phyloP scores from a whole-genome alignment of 2,888 invertebrate genomes.

The Amphipoea lucens region DNA sequence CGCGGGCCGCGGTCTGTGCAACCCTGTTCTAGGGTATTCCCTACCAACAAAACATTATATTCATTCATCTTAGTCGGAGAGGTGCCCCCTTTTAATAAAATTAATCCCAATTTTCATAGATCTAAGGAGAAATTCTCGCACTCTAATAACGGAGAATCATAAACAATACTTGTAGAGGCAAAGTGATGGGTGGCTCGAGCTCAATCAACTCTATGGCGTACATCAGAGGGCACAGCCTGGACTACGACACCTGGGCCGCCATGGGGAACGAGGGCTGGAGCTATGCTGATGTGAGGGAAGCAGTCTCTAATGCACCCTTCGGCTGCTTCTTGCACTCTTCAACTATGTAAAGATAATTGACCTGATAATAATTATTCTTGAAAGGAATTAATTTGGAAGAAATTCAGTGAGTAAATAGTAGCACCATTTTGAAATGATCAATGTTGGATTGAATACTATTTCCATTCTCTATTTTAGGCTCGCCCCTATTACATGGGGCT shows the following conservation, averaged over 20 bases:
- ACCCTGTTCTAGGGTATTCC: background rate
- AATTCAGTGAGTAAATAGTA: background rate
- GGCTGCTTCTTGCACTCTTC: conserved; percentile 6
- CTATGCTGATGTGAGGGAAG: conserved; percentile 85
- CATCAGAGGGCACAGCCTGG: conserved; percentile 89
- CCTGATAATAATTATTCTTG: background rate
- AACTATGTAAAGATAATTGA: background rate
- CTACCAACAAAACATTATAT: background rate
- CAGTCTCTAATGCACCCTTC: conserved; percentile 11
- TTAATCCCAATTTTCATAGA: background rate
- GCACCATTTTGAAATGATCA: background rate
- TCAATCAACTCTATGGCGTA: conserved; percentile 92
- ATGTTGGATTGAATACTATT: too few relatives aligned
- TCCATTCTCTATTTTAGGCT: too few relatives aligned
- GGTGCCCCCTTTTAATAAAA: rapidly evolving
- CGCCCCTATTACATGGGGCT: too few relatives aligned
- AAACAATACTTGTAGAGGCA: conserved; percentile 82
- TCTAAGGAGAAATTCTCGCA: too few relatives aligned
- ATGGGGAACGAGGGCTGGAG: conserved; percentile 91
- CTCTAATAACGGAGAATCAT: background rate
- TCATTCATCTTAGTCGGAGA: background rate
- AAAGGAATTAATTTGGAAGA: background rate
- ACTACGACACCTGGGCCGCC: conserved; percentile 92
- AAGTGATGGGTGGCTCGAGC: conserved; percentile 92
- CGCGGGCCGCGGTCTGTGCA: too few relatives aligned